A percentile compares a stretch with the other conserved stretches of the same genome.
Evolutionary conservation across 92 coral and sea anemone genomes (phyloP).

Genomic region (Bergia sp.): DNA sequence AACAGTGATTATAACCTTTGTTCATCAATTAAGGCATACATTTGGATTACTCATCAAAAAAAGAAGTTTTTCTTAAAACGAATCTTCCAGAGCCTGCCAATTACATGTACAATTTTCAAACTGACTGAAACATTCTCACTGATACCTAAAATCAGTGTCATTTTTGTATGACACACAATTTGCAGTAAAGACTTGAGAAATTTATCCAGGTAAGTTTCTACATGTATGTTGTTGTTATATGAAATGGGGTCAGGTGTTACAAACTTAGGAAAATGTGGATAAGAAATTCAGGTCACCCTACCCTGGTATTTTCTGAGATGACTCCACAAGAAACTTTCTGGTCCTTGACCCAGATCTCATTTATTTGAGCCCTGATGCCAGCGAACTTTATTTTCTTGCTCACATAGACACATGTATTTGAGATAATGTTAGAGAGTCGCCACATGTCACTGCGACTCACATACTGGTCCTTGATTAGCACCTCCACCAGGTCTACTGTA

Average conservation of each 20-base stretch:
- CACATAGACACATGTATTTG: constrained; percentile 79
- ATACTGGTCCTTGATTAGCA: constrained; percentile 88
- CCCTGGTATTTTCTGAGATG: constrained; percentile 91
- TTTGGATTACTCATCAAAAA: not conserved
- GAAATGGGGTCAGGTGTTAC: not conserved
- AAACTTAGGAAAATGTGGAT: too few species aligned
- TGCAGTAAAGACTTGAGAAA: not conserved
- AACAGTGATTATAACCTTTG: too few species aligned
- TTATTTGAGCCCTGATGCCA: constrained; percentile 86
- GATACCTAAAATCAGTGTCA: not conserved
- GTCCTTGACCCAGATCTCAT: constrained; percentile 91
- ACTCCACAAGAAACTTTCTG: constrained; percentile 94
- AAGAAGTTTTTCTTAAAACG: not conserved
- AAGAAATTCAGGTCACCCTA: constrained; percentile 30
- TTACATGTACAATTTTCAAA: not conserved
- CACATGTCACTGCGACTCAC: constrained; percentile 96
- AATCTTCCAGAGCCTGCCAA: not conserved
- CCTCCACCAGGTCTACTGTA: constrained; percentile 85
- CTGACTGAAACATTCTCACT: not conserved
- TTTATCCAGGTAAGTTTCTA: not conserved
- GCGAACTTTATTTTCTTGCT: constrained; percentile 81
- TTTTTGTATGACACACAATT: not conserved
- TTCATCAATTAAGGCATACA: too few species aligned
- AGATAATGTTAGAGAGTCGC: constrained; percentile 83
- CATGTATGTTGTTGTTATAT: not conserved